phyloP scores from a whole-genome alignment of 2,888 invertebrate genomes.

The Pristionchus arcanus region DNA sequence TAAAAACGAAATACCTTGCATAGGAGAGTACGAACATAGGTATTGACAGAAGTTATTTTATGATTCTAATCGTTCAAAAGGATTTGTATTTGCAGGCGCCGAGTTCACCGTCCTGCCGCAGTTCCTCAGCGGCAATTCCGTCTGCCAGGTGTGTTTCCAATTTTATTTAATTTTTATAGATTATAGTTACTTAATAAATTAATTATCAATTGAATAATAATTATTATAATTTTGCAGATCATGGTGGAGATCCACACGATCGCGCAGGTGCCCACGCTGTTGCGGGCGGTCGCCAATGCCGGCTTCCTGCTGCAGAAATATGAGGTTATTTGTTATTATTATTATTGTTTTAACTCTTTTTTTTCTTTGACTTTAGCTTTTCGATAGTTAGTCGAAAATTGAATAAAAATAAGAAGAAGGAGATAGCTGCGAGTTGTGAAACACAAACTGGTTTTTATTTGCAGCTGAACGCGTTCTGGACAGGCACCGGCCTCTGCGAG shows the following conservation, averaged over 20 bases:
- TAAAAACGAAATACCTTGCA: too few species aligned
- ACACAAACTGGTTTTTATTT: background rate
- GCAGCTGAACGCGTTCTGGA: conserved; percentile 18
- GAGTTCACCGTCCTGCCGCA: conserved; percentile 32
- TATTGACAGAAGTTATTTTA: too few species aligned
- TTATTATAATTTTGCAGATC: background rate
- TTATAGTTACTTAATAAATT: background rate
- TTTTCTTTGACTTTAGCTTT: too few species aligned
- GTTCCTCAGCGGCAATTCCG: conserved; percentile 41
- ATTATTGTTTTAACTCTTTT: too few species aligned
- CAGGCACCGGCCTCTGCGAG: conserved; percentile 35
- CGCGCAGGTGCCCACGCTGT: background rate
- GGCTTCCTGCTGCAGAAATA: conserved; percentile 42
- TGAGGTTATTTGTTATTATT: too few species aligned
- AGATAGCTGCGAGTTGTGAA: background rate
- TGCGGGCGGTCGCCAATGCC: background rate
- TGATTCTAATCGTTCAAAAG: too few species aligned
- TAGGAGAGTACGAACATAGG: too few species aligned
- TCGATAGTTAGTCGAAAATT: too few species aligned
- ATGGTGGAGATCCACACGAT: conserved; percentile 41
- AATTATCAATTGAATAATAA: background rate
- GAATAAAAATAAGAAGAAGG: too few species aligned
- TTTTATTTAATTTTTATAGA: background rate
- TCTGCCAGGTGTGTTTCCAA: conserved; percentile 2
- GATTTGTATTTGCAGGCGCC: conserved; percentile 19